These are phyloP conservation scores for Limnothrissa miodon DNA, from an alignment of 2,113 vertebrate species.

Conservation along the genomic window DNA sequence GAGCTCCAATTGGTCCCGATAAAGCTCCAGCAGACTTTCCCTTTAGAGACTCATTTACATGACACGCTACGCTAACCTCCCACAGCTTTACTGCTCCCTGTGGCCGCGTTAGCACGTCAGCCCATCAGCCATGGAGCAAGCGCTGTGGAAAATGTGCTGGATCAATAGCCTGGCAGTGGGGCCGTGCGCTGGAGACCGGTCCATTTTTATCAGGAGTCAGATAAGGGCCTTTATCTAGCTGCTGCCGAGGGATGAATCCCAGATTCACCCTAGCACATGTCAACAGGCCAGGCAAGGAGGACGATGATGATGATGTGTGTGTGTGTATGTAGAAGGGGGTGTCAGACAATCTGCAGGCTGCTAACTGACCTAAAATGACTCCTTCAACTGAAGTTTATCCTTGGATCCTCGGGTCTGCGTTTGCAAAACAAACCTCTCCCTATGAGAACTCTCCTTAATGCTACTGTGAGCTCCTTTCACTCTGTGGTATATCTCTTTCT, in stretches of 20 bases:
- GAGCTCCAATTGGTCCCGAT: slow-evolving; percentile 3
- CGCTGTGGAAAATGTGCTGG: background rate
- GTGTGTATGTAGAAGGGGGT: background rate
- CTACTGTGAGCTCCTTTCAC: no score
- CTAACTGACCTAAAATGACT: slow-evolving; percentile 15
- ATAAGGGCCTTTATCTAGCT: background rate
- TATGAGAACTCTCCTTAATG: background rate
- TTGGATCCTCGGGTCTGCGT: background rate
- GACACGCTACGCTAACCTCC: background rate
- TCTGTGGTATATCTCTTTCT: background rate
- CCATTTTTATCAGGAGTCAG: background rate
- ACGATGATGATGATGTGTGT: no score
- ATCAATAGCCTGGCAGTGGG: background rate
- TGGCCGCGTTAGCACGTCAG: background rate
- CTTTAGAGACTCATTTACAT: background rate
- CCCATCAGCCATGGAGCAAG: background rate
- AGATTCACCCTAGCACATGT: slow-evolving; percentile 11
- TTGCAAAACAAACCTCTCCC: background rate
- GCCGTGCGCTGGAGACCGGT: background rate
- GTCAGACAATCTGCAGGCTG: slow-evolving; percentile 25
- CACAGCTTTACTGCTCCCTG: background rate
- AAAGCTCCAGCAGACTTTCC: background rate
- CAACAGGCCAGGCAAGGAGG: slow-evolving; percentile 13
- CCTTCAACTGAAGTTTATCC: background rate
- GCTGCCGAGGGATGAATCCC: slow-evolving; percentile 20